Evolutionary conservation across 1,140 invertebrate species (phyloP).

Genomic region (Drosophila mauritiana): DNA sequence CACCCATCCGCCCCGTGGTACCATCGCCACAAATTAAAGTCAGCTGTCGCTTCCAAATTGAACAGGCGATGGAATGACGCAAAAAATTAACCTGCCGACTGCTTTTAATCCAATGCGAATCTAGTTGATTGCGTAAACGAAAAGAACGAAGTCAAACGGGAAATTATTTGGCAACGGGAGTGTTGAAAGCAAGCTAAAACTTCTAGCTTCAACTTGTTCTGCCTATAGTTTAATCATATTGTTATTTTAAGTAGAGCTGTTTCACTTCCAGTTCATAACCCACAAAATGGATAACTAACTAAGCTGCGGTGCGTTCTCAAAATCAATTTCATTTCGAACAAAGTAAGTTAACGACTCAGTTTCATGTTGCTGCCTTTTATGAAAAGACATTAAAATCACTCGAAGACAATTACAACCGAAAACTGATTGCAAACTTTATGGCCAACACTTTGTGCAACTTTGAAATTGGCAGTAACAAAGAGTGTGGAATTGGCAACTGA

Average conservation of each 20-base stretch:
- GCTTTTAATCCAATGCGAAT: constrained; percentile 16
- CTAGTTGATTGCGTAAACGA: background rate
- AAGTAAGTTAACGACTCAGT: constrained; percentile 19
- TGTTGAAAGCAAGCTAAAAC: too few relatives aligned
- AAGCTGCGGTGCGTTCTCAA: background rate
- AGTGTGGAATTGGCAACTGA: background rate
- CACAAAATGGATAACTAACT: too few relatives aligned
- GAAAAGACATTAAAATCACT: constrained; percentile 7
- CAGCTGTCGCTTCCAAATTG: constrained; percentile 31
- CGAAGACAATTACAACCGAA: constrained; percentile 7
- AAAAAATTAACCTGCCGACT: constrained; percentile 15
- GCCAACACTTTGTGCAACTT: background rate
- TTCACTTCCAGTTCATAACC: too few relatives aligned
- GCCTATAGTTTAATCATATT: too few relatives aligned
- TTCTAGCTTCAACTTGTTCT: too few relatives aligned
- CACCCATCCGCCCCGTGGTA: constrained; percentile 26
- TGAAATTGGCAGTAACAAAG: background rate
- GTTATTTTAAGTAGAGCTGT: too few relatives aligned
- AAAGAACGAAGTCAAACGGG: constrained; percentile 6
- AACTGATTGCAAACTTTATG: constrained; percentile 12
- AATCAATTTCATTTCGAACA: constrained; percentile 26
- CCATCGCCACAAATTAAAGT: constrained; percentile 21
- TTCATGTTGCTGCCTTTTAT: background rate
- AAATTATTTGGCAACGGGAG: too few relatives aligned
- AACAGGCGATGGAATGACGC: constrained; percentile 19